phyloP scores from a whole-genome alignment of 2,797 vertebrate genomes.

The Acanthiza pusilla region DNA sequence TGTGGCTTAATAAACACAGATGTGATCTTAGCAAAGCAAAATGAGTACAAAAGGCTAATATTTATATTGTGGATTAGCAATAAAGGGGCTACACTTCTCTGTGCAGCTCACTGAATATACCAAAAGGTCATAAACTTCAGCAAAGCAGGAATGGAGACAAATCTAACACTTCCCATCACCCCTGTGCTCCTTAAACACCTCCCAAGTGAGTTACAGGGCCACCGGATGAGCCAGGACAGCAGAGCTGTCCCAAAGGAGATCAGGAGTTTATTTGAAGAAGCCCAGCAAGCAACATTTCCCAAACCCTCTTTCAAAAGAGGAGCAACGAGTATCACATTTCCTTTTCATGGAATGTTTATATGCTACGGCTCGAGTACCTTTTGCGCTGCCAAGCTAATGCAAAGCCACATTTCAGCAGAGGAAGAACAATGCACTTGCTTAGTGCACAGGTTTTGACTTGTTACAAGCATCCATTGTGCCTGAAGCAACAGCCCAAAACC shows the following conservation, averaged over 20 bases:
- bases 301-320: slow-evolving; percentile 5
- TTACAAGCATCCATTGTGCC: not conserved
- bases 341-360: slow-evolving; percentile 17
- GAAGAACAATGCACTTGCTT: not conserved
- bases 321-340: not conserved
- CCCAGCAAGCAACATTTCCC: not conserved
- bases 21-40: not conserved
- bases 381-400: not conserved
- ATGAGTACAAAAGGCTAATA: not conserved
- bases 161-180: not conserved
- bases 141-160: not conserved
- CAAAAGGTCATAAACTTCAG: not conserved
- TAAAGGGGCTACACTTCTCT: not conserved
- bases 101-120: not conserved
- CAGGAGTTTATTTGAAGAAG: not conserved
- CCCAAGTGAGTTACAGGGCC: rapidly evolving
- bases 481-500: not conserved
- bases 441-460: not conserved
- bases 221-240: not conserved
- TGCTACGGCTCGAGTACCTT: not conserved
- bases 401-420: not conserved
- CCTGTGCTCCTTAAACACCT: not conserved
- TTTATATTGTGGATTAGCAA: not conserved
- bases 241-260: not conserved
- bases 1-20: not conserved